Evolutionary conservation across 2,113 vertebrate species (phyloP).

Genomic region (Gymnobelideus leadbeateri): DNA sequence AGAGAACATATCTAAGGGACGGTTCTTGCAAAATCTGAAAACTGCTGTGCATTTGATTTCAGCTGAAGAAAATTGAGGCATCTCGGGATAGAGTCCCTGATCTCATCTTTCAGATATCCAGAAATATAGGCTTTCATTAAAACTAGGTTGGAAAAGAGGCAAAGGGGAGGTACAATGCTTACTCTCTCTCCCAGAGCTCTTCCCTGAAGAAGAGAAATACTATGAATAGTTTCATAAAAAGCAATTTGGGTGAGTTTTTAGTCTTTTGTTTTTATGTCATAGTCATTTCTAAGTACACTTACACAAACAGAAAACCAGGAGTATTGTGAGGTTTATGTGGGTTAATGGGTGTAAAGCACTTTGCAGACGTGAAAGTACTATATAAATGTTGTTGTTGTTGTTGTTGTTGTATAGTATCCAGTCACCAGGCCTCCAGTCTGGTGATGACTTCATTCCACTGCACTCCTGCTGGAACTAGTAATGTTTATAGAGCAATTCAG

Average conservation of each 20-base stretch:
- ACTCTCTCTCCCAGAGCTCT: background rate
- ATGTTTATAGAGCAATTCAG: background rate
- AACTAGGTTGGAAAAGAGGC: constrained; percentile 14
- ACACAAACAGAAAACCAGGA: background rate
- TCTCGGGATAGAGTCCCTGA: constrained; percentile 3
- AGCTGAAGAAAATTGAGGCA: constrained; percentile 24
- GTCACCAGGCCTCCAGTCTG: background rate
- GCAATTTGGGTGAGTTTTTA: background rate
- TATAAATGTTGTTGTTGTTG: background rate
- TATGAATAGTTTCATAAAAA: background rate
- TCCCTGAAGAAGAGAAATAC: background rate
- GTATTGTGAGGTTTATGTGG: background rate
- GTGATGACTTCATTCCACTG: background rate
- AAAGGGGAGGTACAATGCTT: background rate
- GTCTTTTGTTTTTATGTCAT: background rate
- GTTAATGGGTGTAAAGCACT: background rate
- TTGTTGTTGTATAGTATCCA: background rate
- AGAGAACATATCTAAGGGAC: background rate
- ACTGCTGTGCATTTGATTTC: constrained; percentile 25
- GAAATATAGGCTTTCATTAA: constrained; percentile 34
- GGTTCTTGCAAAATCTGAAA: constrained; percentile 14
- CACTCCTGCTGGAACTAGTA: background rate
- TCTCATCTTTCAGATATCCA: background rate
- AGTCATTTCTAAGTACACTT: background rate
- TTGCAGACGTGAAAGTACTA: background rate